Percentiles rank a stretch among this genome's conserved stretches.
Evolutionary conservation across 2,888 invertebrate genomes (phyloP).

Genomic region (Ornithoptera priamus): DNA sequence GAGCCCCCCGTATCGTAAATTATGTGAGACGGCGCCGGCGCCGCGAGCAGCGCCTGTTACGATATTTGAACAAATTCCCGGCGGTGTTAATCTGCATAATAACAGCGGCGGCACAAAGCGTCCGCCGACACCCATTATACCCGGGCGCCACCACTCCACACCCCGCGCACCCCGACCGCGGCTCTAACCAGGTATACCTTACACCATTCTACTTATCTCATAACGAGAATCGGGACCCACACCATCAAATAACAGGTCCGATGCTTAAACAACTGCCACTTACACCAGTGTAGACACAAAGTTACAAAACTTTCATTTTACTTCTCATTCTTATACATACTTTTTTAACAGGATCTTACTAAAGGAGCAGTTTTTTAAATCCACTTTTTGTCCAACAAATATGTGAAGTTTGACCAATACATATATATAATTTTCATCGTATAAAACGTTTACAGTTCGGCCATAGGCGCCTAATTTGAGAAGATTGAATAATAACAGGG

Average conservation of each 20-base stretch:
- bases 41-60: slow-evolving; percentile 76
- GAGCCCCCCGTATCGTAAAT: slow-evolving; percentile 72
- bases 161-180: slow-evolving; percentile 39
- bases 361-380: neutral
- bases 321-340: neutral
- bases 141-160: slow-evolving; percentile 70
- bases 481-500: slow-evolving; percentile 17
- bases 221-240: slow-evolving; percentile 36
- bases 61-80: slow-evolving; percentile 80
- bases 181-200: slow-evolving; percentile 40
- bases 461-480: slow-evolving; percentile 11
- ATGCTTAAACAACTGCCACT: slow-evolving; percentile 15
- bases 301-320: neutral
- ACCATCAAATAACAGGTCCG: slow-evolving; percentile 32
- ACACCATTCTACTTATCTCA: slow-evolving; percentile 36
- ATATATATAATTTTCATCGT: slow-evolving; percentile 4
- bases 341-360: neutral
- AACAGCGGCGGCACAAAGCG: slow-evolving; percentile 77
- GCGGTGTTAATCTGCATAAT: slow-evolving; percentile 81
- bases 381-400: too few species aligned
- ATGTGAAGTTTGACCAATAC: neutral
- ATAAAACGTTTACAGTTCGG: slow-evolving; percentile 7
- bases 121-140: slow-evolving; percentile 75
- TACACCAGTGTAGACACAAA: neutral
- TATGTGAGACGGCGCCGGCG: slow-evolving; percentile 74